Evolutionary conservation across 2,888 invertebrate species (phyloP), one percentile per base, ranked within the genome.

Genomic region (Cheilosia variabilis): DNA sequence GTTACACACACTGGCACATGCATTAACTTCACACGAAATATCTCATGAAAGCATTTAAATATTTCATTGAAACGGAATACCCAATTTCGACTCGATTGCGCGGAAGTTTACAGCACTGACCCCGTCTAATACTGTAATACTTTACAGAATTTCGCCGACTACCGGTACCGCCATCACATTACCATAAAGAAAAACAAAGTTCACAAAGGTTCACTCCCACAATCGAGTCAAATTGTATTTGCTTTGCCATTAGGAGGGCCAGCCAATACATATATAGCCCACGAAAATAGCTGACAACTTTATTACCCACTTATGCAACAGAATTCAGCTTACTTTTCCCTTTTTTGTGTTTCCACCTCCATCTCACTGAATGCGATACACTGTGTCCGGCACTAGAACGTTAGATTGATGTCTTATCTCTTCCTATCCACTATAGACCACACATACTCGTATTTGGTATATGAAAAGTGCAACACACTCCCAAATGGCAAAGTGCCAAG

Each of bases 401-500:
- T 65, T 7, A 71, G 50, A 71, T 72, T 50, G 41, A 77, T 52
- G 55, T 57, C 43, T 45, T 45, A 13, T 57, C 17, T 31, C 31
- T 31, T 37, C 37, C 43, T 34, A 41, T 72, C 53, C 66, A 22
- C 43, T 66, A 24, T 34, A 17, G 34, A 27, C 27, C 27, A 27
- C 27, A 27, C 27, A 27, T 7, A 27, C 27, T 27, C 27, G 27
- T 7, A 27, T 27, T 27, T 27, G 6, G 19, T 6, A n/a, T 6
- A 34, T 4, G 41, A 52, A 27, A 62, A 77, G 73, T 79, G 78
- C 83, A 84, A 65, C 60, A 78, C 41, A 83, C 78, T 78, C 55
- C 60, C 17, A 31, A 43, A 47, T 84, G 84, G 84, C 71, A 84
- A 15, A 37, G 19, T 65, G 84, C 84, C 84, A 84, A 17, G 17